Evolutionary conservation across 2,888 invertebrate species (phyloP).

Genomic region (Poecilobothrus nobilitatus): DNA sequence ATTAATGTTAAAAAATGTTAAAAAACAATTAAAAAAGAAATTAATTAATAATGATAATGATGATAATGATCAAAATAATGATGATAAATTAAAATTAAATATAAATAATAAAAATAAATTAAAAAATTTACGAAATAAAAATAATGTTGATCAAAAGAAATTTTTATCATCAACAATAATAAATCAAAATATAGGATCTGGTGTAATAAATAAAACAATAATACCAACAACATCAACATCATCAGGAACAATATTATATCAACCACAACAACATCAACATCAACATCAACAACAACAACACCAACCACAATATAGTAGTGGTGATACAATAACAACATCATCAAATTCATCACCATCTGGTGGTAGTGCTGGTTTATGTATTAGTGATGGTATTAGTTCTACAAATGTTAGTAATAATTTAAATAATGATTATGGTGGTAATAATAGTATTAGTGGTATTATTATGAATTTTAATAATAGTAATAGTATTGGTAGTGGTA

Average conservation of each 20-base stretch:
- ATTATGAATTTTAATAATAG: slow-evolving; percentile 25
- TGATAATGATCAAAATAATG: neutral
- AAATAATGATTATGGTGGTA: slow-evolving; percentile 23
- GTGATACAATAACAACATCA: neutral
- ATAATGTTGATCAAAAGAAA: neutral
- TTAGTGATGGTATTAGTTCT: slow-evolving; percentile 37
- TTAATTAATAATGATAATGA: slow-evolving; percentile 10
- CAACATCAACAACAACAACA: slow-evolving; percentile 13
- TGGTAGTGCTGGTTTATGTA: slow-evolving; percentile 26
- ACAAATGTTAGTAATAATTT: slow-evolving; percentile 38
- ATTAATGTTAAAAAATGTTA: slow-evolving; percentile 29
- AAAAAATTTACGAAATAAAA: slow-evolving; percentile 2
- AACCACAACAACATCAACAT: slow-evolving; percentile 33
- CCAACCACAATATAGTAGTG: neutral
- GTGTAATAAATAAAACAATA: neutral
- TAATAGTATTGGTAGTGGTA: slow-evolving; percentile 23
- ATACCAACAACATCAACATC: slow-evolving; percentile 26
- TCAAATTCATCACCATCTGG: slow-evolving; percentile 17
- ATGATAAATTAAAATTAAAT: slow-evolving; percentile 2
- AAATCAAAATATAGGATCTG: slow-evolving; percentile 20
- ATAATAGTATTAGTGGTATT: slow-evolving; percentile 13
- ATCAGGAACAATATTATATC: slow-evolving; percentile 21
- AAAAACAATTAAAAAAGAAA: slow-evolving; percentile 17
- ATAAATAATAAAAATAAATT: neutral
- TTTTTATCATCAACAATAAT: neutral